Evolutionary conservation across 2,113 vertebrate species (phyloP).

Genomic region (Uria aalge): DNA sequence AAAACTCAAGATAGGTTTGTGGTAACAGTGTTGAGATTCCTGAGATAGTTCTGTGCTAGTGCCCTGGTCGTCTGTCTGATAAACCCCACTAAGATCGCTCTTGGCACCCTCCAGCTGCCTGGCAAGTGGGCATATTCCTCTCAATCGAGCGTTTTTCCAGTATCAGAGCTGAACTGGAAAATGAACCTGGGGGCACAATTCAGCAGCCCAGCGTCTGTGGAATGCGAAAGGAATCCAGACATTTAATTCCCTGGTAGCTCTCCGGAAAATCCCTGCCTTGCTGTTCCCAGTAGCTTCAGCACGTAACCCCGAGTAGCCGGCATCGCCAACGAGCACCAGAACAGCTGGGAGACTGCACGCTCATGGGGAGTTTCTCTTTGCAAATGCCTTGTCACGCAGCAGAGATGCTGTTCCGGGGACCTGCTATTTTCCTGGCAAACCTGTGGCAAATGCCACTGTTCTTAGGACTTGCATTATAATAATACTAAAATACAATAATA

Average conservation of each 20-base stretch:
- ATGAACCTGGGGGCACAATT: neutral
- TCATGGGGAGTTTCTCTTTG: neutral
- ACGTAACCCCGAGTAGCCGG: neutral
- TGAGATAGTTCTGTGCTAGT: neutral
- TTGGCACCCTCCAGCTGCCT: neutral
- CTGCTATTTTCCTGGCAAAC: neutral
- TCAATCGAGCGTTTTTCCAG: neutral
- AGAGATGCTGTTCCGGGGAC: neutral
- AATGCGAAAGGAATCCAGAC: constrained; percentile 50
- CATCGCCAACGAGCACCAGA: neutral
- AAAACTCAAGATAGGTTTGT: neutral
- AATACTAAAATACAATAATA: too few species aligned
- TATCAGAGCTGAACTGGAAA: constrained; percentile 3
- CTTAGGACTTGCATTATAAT: neutral
- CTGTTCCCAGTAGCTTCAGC: neutral
- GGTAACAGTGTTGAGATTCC: constrained; percentile 25
- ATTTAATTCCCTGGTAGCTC: constrained; percentile 42
- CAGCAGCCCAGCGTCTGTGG: neutral
- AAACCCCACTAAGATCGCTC: neutral
- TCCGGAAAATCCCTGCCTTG: constrained; percentile 39
- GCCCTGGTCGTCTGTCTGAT: neutral
- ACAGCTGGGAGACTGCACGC: neutral
- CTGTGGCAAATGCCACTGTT: neutral
- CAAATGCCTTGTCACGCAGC: neutral
- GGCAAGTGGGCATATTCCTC: neutral